phyloP scores from a whole-genome alignment of 2,888 invertebrate species.

The Standfussiana lucernea region DNA sequence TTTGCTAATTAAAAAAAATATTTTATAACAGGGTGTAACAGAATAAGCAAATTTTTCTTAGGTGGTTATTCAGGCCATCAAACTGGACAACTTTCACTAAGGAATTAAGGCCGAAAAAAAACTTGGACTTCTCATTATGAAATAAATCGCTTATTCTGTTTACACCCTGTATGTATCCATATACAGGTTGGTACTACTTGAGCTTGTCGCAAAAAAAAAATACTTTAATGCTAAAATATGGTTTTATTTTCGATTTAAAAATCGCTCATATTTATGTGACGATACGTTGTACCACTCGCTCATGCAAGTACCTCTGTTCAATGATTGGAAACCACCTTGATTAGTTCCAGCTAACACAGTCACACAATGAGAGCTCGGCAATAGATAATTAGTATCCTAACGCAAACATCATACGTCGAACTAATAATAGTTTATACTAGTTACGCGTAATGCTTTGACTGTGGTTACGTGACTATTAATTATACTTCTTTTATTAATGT shows the following conservation, averaged over 20 bases:
- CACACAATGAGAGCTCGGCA: slow-evolving; percentile 53
- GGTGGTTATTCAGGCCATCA: neutral
- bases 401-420: slow-evolving; percentile 60
- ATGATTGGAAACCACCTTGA: slow-evolving; percentile 66
- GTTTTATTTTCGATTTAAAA: neutral
- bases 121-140: neutral
- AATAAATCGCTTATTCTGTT: neutral
- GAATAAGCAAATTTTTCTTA: neutral
- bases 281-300: neutral
- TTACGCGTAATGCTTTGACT: slow-evolving; percentile 32
- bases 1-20: too few species aligned
- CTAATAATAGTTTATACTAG: slow-evolving; percentile 51
- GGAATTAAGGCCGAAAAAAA: neutral
- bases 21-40: neutral
- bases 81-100: neutral
- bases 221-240: neutral
- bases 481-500: neutral
- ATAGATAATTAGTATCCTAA: slow-evolving; percentile 62
- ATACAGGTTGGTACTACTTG: neutral
- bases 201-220: neutral
- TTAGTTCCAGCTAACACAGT: slow-evolving; percentile 64
- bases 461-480: slow-evolving; percentile 22
- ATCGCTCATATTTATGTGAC: neutral
- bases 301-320: neutral
- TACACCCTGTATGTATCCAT: neutral